These are phyloP conservation scores for Campylomormyrus numenius DNA, from an alignment of 2,113 vertebrate species.

Conservation along the genomic window DNA sequence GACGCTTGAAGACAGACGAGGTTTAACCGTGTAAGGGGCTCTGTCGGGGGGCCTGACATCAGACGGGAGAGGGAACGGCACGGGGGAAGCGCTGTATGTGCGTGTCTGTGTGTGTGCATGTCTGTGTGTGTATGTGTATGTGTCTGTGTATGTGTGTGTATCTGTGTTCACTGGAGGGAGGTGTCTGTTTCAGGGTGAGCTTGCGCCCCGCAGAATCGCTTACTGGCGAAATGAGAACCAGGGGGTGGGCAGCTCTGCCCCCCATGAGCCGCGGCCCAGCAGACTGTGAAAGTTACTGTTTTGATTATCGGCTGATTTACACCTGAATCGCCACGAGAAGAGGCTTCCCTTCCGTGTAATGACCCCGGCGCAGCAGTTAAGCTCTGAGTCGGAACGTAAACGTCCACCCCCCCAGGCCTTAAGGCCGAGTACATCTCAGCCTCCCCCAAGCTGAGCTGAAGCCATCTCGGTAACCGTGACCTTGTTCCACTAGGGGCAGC, in stretches of 20 bases:
- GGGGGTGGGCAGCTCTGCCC: not conserved
- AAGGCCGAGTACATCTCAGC: not conserved
- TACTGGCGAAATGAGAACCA: not conserved
- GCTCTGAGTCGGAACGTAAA: not conserved
- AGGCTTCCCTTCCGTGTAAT: not conserved
- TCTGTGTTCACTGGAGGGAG: too few relatives aligned
- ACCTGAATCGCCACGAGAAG: not conserved
- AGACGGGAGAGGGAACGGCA: not conserved
- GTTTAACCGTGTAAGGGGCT: not conserved
- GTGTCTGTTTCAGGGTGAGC: not conserved
- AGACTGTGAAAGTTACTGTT: not conserved
- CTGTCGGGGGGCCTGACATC: not conserved
- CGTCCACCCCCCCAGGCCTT: not conserved
- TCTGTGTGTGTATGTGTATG: not conserved
- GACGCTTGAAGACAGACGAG: not conserved
- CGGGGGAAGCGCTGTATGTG: not conserved
- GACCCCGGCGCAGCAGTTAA: not conserved
- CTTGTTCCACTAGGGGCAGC: not conserved
- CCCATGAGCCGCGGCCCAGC: not conserved
- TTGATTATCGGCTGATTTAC: constrained; percentile 2
- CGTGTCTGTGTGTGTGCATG: not conserved
- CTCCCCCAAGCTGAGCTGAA: not conserved
- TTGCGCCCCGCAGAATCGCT: not conserved
- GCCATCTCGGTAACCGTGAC: not conserved
- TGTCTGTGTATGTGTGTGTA: too few relatives aligned